Conservation (phyloP, 2,888 invertebrate species). For the Harpalus rubripes region DNA sequence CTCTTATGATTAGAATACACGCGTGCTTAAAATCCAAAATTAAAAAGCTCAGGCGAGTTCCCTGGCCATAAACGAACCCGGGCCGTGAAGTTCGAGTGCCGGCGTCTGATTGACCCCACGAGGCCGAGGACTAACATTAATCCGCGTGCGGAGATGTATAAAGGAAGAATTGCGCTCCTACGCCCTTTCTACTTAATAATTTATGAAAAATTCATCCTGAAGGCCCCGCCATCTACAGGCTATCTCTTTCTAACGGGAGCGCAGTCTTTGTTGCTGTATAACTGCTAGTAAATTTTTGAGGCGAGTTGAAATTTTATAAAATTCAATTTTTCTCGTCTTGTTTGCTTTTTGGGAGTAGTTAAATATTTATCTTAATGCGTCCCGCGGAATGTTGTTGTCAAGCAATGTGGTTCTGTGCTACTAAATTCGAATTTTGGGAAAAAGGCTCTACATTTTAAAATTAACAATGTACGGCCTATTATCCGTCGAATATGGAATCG, state of each 20-base stretch:
- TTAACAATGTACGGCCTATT: too few relatives aligned
- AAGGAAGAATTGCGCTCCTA: conserved; percentile 31
- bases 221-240: background rate
- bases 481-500: too few relatives aligned
- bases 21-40: conserved; percentile 25
- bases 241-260: background rate
- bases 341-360: conserved; percentile 36
- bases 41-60: conserved; percentile 16
- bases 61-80: conserved; percentile 5
- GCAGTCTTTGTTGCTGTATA: conserved; percentile 31
- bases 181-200: conserved; percentile 20
- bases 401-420: background rate
- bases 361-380: conserved; percentile 50
- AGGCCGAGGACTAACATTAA: conserved; percentile 38
- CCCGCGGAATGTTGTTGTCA: conserved; percentile 33
- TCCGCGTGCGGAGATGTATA: conserved; percentile 46
- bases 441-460: background rate
- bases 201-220: conserved; percentile 50
- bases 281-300: conserved; percentile 44
- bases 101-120: conserved; percentile 44
- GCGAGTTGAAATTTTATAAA: conserved; percentile 52
- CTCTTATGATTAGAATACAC: background rate
- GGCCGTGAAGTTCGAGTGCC: conserved; percentile 8
- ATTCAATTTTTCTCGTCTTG: conserved; percentile 42
- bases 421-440: conserved; percentile 7